A percentile compares a stretch with the other conserved stretches of the same genome.
These are phyloP conservation scores for Morelia viridis DNA, from an alignment of 2,797 vertebrate genomes.

Conservation along the genomic window DNA sequence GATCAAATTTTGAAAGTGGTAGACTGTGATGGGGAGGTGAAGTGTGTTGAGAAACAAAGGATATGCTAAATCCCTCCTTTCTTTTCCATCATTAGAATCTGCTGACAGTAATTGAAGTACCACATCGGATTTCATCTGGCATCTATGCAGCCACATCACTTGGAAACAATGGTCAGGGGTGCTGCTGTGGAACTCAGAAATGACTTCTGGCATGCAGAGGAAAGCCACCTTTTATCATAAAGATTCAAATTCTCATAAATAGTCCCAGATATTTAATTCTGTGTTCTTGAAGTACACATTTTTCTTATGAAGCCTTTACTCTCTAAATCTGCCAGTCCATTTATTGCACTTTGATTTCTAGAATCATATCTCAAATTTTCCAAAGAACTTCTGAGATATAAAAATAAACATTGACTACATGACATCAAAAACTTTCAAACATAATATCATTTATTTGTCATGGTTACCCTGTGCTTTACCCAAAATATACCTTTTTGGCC, in stretches of 20 bases:
- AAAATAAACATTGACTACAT: not conserved
- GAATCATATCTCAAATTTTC: not conserved
- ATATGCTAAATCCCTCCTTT: not conserved
- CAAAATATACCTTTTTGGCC: not conserved
- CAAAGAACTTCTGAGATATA: not conserved
- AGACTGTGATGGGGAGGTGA: not conserved
- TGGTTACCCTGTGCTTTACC: not conserved
- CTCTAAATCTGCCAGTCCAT: not conserved
- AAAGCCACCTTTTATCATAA: not conserved
- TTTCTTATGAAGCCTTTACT: not conserved
- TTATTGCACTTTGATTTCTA: not conserved
- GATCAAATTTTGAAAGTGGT: not conserved
- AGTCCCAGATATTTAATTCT: not conserved
- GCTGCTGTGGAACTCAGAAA: not conserved
- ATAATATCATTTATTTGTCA: constrained; percentile 1
- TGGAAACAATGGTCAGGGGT: not conserved
- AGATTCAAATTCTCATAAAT: constrained; percentile 9
- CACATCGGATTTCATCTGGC: not conserved
- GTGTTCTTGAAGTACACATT: not conserved
- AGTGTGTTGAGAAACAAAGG: not conserved
- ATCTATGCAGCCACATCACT: not conserved
- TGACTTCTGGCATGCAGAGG: not conserved
- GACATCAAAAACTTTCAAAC: not conserved
- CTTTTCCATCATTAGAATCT: not conserved
- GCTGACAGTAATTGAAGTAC: not conserved